Conservation (phyloP, 2,797 vertebrate species). For the Poeciliopsis presidionis region DNA sequence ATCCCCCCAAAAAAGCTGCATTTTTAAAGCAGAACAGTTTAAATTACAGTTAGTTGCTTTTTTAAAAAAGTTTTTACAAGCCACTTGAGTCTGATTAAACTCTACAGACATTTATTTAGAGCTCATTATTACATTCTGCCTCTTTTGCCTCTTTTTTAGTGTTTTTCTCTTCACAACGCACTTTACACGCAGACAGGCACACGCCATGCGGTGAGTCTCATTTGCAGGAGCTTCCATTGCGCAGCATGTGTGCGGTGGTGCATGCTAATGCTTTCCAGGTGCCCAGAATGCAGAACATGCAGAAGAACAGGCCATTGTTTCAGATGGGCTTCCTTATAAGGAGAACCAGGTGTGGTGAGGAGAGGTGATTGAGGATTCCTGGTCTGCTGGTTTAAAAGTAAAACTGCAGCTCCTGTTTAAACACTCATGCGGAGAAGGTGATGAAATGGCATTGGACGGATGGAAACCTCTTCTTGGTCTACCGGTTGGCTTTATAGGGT, state of each 20-base stretch:
- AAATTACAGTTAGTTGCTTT: conserved; percentile 17
- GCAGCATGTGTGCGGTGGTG: conserved; percentile 57
- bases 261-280: conserved; percentile 72
- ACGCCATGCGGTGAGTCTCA: conserved; percentile 27
- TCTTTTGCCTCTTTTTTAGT: background rate
- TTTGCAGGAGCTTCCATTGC: conserved; percentile 68
- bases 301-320: conserved; percentile 63
- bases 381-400: background rate
- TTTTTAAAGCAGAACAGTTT: conserved; percentile 6
- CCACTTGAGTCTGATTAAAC: conserved; percentile 42
- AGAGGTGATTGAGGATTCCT: conserved; percentile 7
- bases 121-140: conserved; percentile 3
- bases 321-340: conserved; percentile 47
- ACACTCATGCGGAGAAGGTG: conserved; percentile 7
- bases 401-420: background rate
- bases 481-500: conserved; percentile 13
- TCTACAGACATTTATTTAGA: conserved; percentile 14
- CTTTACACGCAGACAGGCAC: conserved; percentile 20
- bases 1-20: background rate
- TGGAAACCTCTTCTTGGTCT: conserved; percentile 18
- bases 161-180: conserved; percentile 13
- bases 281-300: conserved; percentile 31
- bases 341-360: conserved; percentile 57
- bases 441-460: conserved; percentile 16
- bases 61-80: conserved; percentile 15